These are phyloP conservation scores for Sycobia sp. DNA, from an alignment of 1,140 invertebrate genomes.

Conservation along the genomic window DNA sequence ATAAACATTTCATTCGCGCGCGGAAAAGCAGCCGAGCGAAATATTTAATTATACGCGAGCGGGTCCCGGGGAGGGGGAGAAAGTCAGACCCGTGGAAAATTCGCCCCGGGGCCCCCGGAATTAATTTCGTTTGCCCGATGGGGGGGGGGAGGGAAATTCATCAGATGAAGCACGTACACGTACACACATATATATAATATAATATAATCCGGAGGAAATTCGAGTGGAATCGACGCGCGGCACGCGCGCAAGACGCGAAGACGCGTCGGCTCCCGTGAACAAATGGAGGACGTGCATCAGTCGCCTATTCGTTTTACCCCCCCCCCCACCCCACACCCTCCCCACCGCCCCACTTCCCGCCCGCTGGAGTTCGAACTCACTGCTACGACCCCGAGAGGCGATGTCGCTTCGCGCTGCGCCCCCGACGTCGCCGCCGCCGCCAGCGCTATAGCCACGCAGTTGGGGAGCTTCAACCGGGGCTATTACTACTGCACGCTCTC, in stretches of 20 bases:
- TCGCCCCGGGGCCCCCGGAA: constrained; percentile 1
- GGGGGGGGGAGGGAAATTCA: constrained; percentile 24
- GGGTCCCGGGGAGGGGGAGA: too few relatives aligned
- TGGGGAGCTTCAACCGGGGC: too few relatives aligned
- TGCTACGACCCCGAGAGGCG: too few relatives aligned
- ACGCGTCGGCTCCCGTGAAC: too few relatives aligned
- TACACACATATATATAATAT: too few relatives aligned
- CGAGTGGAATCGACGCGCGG: constrained; percentile 6
- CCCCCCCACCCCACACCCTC: constrained; percentile 1
- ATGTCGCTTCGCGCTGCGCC: background rate
- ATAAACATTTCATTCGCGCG: constrained; percentile 24
- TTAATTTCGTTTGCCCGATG: too few relatives aligned
- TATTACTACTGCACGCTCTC: background rate
- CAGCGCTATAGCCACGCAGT: too few relatives aligned
- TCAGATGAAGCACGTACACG: constrained; percentile 31
- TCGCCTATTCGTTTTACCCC: constrained; percentile 27
- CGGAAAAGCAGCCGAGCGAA: background rate
- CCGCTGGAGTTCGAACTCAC: too few relatives aligned
- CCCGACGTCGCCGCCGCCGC: too few relatives aligned
- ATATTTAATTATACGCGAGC: constrained; percentile 11
- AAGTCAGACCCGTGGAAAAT: too few relatives aligned
- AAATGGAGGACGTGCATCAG: constrained; percentile 41
- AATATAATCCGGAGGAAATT: constrained; percentile 29
- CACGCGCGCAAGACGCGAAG: constrained; percentile 12
- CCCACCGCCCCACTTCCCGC: background rate